These are phyloP conservation scores for Trichogramma dendrolimi DNA, from an alignment of 2,888 invertebrate genomes.

Conservation along the genomic window DNA sequence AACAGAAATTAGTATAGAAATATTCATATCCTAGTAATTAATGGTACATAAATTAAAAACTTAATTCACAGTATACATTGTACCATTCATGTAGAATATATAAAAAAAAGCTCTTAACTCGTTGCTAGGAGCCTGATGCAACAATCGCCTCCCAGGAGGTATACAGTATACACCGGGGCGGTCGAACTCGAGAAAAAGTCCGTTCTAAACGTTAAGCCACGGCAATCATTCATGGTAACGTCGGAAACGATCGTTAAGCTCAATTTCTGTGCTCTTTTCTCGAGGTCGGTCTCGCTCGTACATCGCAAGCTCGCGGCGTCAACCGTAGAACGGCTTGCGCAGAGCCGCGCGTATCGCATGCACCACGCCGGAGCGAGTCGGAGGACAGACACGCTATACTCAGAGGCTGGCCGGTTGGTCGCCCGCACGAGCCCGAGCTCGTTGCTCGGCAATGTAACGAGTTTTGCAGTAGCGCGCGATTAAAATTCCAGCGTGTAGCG, in stretches of 20 bases:
- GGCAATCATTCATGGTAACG: too few species aligned
- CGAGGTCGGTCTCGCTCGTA: neutral
- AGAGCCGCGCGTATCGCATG: neutral
- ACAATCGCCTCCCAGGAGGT: constrained; percentile 44
- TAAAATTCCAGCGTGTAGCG: constrained; percentile 13
- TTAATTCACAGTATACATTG: too few species aligned
- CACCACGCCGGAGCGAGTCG: neutral
- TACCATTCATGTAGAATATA: too few species aligned
- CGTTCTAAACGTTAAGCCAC: too few species aligned
- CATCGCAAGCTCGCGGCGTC: neutral
- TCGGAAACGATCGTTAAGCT: too few species aligned
- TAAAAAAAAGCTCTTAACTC: constrained; percentile 33
- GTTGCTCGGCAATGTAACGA: neutral
- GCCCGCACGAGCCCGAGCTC: neutral
- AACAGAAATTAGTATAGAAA: too few species aligned
- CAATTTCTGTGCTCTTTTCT: too few species aligned
- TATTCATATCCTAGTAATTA: too few species aligned
- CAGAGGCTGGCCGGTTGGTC: neutral
- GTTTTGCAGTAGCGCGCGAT: constrained; percentile 2
- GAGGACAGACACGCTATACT: neutral
- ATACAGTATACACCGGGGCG: constrained; percentile 12
- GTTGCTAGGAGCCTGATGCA: constrained; percentile 46
- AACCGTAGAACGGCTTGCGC: neutral
- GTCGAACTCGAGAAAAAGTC: neutral
- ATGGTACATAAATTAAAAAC: too few species aligned